Evolutionary conservation across 1,140 invertebrate species (phyloP), one percentile per base, ranked within the genome.

Genomic region (Bombus superbus): DNA sequence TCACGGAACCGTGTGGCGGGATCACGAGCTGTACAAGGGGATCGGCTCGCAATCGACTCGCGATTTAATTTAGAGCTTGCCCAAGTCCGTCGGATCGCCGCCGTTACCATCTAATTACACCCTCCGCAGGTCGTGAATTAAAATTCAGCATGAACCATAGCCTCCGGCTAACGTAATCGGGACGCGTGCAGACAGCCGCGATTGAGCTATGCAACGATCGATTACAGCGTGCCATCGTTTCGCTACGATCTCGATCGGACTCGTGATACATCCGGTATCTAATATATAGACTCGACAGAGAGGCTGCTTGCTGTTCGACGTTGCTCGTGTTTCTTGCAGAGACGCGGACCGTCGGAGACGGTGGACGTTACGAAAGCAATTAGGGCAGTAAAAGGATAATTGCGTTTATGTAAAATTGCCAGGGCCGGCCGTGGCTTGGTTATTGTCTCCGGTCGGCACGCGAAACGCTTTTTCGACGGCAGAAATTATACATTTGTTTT

Each of bases 21-120:
- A 53, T 85, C 83, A 73, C 44, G 69, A 62, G 84, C 28, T 42
- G 69, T 62, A 42, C 38, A 22, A 62, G 38, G 79, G 44, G 62
- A 86, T 83, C 75, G 75, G 22, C 42, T 66, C 22, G 83, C 76
- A 59, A 77, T 86, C 85, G 66, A 83, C 0, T 53, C 85, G 91
- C 91, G 86, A 92, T 93, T 93, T 91, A 92, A 93, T 94, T 93
- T 86, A 87, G 87, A 91, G 84, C 88, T 88, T 88, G 88, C 85
- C 86, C 68, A 89, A 84, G 74, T 77, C 85, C 6, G 1, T 40
- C 80, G 82, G 88, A 90, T 87, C 38, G 66, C 57, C 32, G 80
- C 87, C 85, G 90, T 78, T 86, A 77, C 88, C 87, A 82, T 85
- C 82, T 93, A 92, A 93, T 92, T 92, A 92, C 86, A 92, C 87